phyloP scores from a whole-genome alignment of 37 sponge, comb jelly and placozoan species.

The Crambe crambe region DNA sequence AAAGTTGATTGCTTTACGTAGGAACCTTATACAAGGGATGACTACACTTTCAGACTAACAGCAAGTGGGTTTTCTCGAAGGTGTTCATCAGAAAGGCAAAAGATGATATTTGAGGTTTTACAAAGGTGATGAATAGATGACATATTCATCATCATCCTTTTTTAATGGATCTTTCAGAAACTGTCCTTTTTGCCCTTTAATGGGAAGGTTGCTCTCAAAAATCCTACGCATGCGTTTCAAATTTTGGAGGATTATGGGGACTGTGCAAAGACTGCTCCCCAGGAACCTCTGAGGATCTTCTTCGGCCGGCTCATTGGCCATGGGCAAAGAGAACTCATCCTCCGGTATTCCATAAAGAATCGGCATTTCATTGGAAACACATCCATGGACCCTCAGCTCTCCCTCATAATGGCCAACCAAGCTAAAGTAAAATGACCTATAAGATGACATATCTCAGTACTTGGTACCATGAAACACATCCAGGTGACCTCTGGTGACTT shows the following conservation, averaged over 20 bases:
- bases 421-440: constrained; percentile 60
- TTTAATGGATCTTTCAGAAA: constrained; percentile 28
- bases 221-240: constrained; percentile 58
- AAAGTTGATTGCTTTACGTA: constrained; percentile 7
- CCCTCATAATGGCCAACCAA: constrained; percentile 93
- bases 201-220: constrained; percentile 68
- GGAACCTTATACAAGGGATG: constrained; percentile 45
- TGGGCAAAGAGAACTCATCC: constrained; percentile 76
- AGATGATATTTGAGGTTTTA: neutral
- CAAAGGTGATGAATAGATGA: neutral
- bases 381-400: constrained; percentile 94
- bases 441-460: too few species aligned
- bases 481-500: constrained; percentile 75
- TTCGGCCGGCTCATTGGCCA: constrained; percentile 68
- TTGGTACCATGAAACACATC: neutral
- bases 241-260: constrained; percentile 84
- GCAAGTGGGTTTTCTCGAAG: constrained; percentile 63
- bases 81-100: constrained; percentile 36
- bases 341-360: constrained; percentile 72
- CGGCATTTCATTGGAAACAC: constrained; percentile 94
- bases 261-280: constrained; percentile 44
- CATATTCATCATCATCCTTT: neutral
- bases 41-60: constrained; percentile 60
- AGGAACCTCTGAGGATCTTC: constrained; percentile 65
- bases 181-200: constrained; percentile 75